These are phyloP conservation scores for Drosophila virilis DNA, from an alignment of 1,140 invertebrate species.

Conservation along the genomic window DNA sequence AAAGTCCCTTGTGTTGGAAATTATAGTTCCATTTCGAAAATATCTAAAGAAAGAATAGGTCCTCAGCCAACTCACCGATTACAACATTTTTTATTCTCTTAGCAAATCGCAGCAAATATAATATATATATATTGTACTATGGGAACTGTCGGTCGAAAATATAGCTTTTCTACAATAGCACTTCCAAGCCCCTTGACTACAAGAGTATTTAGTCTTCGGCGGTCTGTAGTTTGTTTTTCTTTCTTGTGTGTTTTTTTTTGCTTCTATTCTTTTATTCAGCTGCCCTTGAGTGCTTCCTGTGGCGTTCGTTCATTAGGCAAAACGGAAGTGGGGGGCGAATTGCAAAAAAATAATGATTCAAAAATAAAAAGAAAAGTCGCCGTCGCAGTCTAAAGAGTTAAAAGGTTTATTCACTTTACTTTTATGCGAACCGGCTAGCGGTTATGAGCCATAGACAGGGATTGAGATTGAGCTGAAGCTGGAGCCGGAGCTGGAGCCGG, in stretches of 20 bases:
- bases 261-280: conserved; percentile 21
- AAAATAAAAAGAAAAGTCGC: conserved; percentile 41
- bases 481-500: conserved; percentile 13
- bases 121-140: too few relatives aligned
- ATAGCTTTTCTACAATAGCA: too few relatives aligned
- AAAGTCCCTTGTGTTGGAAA: too few relatives aligned
- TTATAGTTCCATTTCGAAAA: too few relatives aligned
- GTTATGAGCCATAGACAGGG: conserved; percentile 26
- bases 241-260: conserved; percentile 9
- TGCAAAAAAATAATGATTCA: conserved; percentile 43
- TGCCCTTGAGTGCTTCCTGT: conserved; percentile 76
- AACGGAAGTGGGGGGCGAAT: conserved; percentile 53
- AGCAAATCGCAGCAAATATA: too few relatives aligned
- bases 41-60: too few relatives aligned
- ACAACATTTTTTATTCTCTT: too few relatives aligned
- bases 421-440: conserved; percentile 39
- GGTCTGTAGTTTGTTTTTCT: not conserved
- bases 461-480: conserved; percentile 6
- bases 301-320: conserved; percentile 70
- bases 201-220: too few relatives aligned
- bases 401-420: conserved; percentile 75
- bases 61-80: too few relatives aligned
- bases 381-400: conserved; percentile 58
- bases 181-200: too few relatives aligned
- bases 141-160: too few relatives aligned